A percentile compares a stretch with the other conserved stretches of the same genome.
phyloP scores from a whole-genome alignment of 2,113 vertebrate genomes.

The Psephotus haematonotus region DNA sequence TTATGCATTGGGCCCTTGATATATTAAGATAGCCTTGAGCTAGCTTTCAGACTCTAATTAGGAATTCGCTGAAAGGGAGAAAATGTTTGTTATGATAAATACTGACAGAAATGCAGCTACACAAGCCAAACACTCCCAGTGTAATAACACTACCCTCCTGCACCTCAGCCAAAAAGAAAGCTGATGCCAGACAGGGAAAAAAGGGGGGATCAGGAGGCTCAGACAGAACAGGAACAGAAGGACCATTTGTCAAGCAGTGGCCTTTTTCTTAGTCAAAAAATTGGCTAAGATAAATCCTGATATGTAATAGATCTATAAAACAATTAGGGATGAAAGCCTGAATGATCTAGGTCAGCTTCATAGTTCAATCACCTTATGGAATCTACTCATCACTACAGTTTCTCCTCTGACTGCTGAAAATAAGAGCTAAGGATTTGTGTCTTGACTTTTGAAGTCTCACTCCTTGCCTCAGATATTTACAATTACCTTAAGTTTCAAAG shows the following conservation, averaged over 20 bases:
- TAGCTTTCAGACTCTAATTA: constrained; percentile 16
- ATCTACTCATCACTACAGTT: background rate
- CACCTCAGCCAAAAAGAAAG: background rate
- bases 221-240: background rate
- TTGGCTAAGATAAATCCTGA: background rate
- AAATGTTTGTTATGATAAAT: constrained; percentile 27
- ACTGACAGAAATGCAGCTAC: constrained; percentile 21
- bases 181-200: background rate
- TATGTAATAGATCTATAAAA: background rate
- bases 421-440: background rate
- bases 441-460: background rate
- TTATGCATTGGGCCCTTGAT: background rate
- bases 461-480: background rate
- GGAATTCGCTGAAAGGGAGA: background rate
- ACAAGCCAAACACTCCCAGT: background rate
- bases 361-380: background rate
- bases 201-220: background rate
- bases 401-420: background rate
- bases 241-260: background rate
- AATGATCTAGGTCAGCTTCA: background rate
- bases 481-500: background rate
- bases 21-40: background rate
- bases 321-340: background rate
- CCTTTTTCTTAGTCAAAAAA: constrained; percentile 10
- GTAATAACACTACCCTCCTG: constrained; percentile 12